phyloP scores from a whole-genome alignment of 2,113 vertebrate species.

The Peromyscus californicus region DNA sequence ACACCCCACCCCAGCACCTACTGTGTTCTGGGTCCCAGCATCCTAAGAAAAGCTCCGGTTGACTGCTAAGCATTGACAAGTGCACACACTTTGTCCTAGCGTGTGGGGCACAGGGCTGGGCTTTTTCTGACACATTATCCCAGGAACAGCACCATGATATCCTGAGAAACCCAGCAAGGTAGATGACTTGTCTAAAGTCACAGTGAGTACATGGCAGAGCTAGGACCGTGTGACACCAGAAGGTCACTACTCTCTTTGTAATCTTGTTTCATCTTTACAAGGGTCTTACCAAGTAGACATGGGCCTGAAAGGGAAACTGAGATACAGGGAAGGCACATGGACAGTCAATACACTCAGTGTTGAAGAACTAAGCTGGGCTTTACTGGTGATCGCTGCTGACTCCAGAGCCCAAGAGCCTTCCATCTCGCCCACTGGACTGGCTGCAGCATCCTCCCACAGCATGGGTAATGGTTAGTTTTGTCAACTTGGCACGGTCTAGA shows the following conservation, averaged over 20 bases:
- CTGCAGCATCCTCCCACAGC: accelerated
- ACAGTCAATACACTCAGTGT: neutral
- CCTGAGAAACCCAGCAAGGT: neutral
- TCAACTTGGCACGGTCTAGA: no score
- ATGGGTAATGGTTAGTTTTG: neutral
- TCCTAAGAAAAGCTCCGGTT: neutral
- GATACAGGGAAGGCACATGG: neutral
- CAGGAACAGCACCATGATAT: accelerated
- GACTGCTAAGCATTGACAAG: neutral
- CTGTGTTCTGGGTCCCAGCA: accelerated
- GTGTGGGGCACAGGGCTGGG: neutral
- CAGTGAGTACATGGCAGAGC: neutral
- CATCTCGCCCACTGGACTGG: neutral
- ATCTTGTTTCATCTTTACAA: neutral
- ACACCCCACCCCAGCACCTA: neutral
- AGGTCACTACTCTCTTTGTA: neutral
- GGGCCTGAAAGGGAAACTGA: neutral
- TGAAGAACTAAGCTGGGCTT: neutral
- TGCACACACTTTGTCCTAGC: accelerated
- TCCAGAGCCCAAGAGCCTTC: neutral
- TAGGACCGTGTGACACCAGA: accelerated
- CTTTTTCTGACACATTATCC: neutral
- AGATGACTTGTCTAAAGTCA: neutral
- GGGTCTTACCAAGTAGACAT: neutral
- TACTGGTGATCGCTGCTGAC: neutral